Conservation (phyloP, 2,113 vertebrate species). For the Paradoxurus hermaphroditus region DNA sequence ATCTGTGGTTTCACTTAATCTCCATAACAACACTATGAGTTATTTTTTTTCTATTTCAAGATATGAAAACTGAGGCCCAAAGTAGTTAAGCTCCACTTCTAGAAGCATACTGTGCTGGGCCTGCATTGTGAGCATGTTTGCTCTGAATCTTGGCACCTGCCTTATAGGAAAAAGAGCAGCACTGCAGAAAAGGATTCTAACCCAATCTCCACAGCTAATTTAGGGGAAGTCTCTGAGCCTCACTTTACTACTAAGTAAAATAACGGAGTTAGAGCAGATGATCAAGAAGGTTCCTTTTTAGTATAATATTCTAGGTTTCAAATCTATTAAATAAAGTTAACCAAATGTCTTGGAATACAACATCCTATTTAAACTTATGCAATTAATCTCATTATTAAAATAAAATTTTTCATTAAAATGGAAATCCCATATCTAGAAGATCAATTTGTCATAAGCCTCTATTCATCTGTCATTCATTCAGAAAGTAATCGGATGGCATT, state of each 20-base stretch:
- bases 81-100: background rate
- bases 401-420: slow-evolving; percentile 9
- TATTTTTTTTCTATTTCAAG: slow-evolving; percentile 26
- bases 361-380: background rate
- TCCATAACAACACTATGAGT: background rate
- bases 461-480: background rate
- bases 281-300: background rate
- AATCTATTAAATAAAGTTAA: background rate
- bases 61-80: background rate
- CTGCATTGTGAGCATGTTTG: background rate
- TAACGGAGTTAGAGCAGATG: background rate
- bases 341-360: background rate
- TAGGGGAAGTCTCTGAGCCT: background rate
- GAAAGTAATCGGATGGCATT: background rate
- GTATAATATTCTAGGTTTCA: background rate
- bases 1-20: background rate
- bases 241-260: background rate
- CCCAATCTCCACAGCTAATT: background rate
- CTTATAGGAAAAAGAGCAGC: background rate
- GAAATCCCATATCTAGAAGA: background rate
- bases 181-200: background rate
- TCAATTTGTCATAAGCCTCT: background rate
- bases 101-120: background rate
- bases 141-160: background rate
- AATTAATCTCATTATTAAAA: background rate